Evolutionary conservation across 2,797 vertebrate genomes (phyloP), one percentile per base, ranked within the genome.

Genomic region (Scolopax bukidnonensis): DNA sequence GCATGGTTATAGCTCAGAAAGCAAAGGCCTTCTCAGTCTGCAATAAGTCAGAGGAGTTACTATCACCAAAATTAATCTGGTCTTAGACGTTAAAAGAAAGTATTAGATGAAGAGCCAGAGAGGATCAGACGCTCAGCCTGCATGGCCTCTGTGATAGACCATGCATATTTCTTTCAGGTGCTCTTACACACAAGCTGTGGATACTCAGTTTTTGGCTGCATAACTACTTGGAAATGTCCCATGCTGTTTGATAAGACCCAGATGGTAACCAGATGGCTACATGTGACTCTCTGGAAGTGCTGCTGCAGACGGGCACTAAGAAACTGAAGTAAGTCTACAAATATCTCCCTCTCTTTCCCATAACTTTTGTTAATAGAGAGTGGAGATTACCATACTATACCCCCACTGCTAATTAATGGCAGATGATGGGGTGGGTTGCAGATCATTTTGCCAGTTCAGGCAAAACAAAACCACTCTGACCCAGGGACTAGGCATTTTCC

Each of bases 241-340:
- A 90, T 1, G 2, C 68, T 96, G 74, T 65, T 88, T 90, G 86
- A 93, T 92, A 77, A 92, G 87, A 76, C 71, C 83, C 96, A 96
- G 88, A 94, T 95, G 94, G 95, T 57, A 93, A 88, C 90, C 96
- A 96, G 93, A 96, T 96, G 96, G 96, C 87, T 94, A n/a, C 67
- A 84, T 84, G 74, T 87, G 91, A 95, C 60, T 89, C 89, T 79
- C 60, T 74, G 85, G 63, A 97, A 95, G 67, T 36, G 38, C 85
- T 93, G 56, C 74, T 64, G 79, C 56, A 95, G 43, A 57, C 0
- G 0, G 10, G 45, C 88, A 70, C 40, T 79, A 68, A 93, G 78
- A 84, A 95, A 79, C 51, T 3, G 2, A 78, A 93, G 19, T 33
- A 82, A 77, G 18, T 60, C 80, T 90, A 70, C 50, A 84, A 93